Evolutionary conservation across 2,888 invertebrate species (phyloP), one percentile per base, ranked within the genome.

Genomic region (Rhaphigaster nebulosa): DNA sequence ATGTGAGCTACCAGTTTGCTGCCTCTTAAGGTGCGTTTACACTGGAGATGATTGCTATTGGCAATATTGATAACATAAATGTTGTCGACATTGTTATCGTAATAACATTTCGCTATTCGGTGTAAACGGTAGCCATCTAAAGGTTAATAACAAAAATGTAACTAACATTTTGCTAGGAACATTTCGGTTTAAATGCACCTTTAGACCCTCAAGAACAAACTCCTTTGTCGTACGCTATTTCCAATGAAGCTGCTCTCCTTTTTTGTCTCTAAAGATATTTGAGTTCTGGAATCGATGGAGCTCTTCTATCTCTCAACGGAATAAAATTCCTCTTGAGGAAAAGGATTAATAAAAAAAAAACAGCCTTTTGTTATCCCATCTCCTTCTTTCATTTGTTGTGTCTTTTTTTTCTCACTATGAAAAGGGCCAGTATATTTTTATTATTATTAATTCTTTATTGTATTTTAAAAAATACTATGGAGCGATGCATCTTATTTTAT

Each of bases 271-370:
- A 1, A 45, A 41, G 45, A 50, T 84, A 84, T 84, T 84, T 84
- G 45, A 84, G 13, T 84, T 84, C 84, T 84, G 26, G 84, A n/a
- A 45, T 76, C 70, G 84, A 45, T 26, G 23, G 80, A 80, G 80
- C 41, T 41, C 76, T 38, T 38, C 45, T 41, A 13, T 80, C 84
- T 23, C 41, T 4, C 26, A 84, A 84, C 18, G 45, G 45, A 45
- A 84, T 50, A n/a, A 50, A 84, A 84, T 84, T 50, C 84, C 45
- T n/a, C n/a, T 38, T 84, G 26, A 12, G 45, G 45, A 38, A 84
- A 45, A 84, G n/a, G 41, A 45, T 50, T 84, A 23, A 41, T 3
- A 50, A 80, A 45, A 41, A 45, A 45, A 45, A 45, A 41, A 84
- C 23, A 45, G 15, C n/a, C 84, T 50, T 84, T 84, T 84, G n/a